phyloP scores from a whole-genome alignment of 2,888 invertebrate species.

The Pachymerium ferrugineum region DNA sequence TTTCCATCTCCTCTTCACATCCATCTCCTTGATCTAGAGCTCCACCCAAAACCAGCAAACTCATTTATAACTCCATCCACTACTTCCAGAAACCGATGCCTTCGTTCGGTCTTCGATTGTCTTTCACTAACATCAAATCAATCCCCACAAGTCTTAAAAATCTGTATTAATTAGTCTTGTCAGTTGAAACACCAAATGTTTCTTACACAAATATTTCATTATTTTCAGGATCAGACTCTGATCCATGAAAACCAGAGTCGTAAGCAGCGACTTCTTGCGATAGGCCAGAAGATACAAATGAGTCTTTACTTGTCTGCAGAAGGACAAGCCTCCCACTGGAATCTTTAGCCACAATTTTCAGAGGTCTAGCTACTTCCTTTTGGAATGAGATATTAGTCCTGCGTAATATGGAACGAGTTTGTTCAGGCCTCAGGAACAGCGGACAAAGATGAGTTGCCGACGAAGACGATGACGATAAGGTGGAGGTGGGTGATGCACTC shows the following conservation, averaged over 20 bases:
- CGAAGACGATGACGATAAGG: constrained; percentile 23
- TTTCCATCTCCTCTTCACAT: no score
- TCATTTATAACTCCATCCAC: no score
- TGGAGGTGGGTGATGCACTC: constrained; percentile 19
- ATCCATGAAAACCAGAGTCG: constrained; percentile 32
- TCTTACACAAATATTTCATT: constrained; percentile 22
- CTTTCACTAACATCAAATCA: no score
- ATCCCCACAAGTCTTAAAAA: no score
- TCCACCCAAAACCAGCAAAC: no score
- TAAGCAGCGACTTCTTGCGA: neutral
- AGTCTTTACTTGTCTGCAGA: neutral
- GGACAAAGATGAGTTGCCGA: neutral
- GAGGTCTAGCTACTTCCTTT: neutral
- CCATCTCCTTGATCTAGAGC: no score
- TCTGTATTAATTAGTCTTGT: no score
- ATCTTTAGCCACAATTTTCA: neutral
- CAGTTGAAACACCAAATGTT: neutral
- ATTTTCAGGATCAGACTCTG: constrained; percentile 19
- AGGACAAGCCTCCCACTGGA: neutral
- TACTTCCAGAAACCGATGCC: no score
- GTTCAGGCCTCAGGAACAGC: neutral
- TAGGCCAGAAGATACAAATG: neutral
- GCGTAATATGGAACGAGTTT: neutral
- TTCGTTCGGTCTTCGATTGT: no score
- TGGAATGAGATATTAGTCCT: neutral